These are phyloP conservation scores for Clamator glandarius DNA, from an alignment of 2,797 vertebrate species.

Conservation along the genomic window DNA sequence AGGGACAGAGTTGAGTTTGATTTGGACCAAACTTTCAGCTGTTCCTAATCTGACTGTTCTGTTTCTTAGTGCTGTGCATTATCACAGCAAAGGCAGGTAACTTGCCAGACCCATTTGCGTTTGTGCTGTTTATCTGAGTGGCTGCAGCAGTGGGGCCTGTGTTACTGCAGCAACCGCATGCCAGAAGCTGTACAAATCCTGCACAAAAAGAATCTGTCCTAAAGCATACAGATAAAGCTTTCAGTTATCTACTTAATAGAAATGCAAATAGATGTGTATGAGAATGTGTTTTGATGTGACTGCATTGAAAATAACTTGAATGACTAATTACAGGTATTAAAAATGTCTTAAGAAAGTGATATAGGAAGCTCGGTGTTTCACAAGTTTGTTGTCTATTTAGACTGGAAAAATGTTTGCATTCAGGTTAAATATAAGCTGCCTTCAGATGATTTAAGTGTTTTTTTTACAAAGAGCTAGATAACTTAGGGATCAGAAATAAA, in stretches of 20 bases:
- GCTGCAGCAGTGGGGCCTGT: neutral
- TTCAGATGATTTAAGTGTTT: neutral
- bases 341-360: neutral
- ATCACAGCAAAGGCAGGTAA: neutral
- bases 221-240: neutral
- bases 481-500: neutral
- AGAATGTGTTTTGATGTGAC: neutral
- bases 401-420: neutral
- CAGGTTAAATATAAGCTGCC: neutral
- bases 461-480: neutral
- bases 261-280: neutral
- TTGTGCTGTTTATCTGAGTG: neutral
- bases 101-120: neutral
- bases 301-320: neutral
- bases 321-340: neutral
- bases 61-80: neutral
- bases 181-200: neutral
- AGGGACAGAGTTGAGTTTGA: fast-evolving
- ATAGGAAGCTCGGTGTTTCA: neutral
- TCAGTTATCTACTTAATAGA: fast-evolving
- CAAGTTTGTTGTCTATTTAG: neutral
- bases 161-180: neutral
- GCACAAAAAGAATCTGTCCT: neutral
- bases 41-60: neutral
- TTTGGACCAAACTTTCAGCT: neutral